Conservation (phyloP, 35 echinoderm and acorn worm species). For the Stichopus chloronotus region DNA sequence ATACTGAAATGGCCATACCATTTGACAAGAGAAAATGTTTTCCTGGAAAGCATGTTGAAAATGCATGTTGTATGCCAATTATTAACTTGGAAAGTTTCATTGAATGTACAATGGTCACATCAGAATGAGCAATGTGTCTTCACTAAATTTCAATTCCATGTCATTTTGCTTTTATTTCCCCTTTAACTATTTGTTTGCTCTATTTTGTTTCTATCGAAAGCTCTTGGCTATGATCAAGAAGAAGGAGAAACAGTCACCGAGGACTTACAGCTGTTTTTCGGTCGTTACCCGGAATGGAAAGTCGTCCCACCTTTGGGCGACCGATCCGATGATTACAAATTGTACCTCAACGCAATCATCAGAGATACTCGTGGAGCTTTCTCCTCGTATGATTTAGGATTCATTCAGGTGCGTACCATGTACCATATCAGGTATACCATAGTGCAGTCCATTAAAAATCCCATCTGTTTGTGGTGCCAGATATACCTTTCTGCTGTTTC, state of each 20-base stretch:
- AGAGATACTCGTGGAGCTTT: conserved; percentile 38
- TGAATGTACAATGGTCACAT: no score
- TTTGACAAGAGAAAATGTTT: no score
- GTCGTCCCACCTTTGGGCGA: conserved; percentile 17
- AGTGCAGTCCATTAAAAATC: no score
- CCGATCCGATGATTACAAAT: neutral
- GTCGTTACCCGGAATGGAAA: neutral
- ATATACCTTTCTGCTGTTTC: no score
- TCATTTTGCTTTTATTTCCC: no score
- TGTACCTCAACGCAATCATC: neutral
- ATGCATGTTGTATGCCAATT: no score
- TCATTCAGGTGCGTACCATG: conserved; percentile 11
- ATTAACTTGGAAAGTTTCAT: no score
- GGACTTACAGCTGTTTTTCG: conserved; percentile 15
- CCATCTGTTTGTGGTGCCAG: no score
- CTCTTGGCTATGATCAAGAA: conserved; percentile 13
- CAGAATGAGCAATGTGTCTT: no score
- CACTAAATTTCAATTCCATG: no score
- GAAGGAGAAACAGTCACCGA: neutral
- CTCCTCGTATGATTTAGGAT: neutral
- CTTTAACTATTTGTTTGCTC: neutral
- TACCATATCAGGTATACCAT: neutral
- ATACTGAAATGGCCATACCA: no score
- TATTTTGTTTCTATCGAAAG: neutral
- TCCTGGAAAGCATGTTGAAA: no score